Percentiles rank a stretch among this genome's conserved stretches.
phyloP scores from a whole-genome alignment of 2,888 invertebrate species.

The Thysanoteuthis rhombus region DNA sequence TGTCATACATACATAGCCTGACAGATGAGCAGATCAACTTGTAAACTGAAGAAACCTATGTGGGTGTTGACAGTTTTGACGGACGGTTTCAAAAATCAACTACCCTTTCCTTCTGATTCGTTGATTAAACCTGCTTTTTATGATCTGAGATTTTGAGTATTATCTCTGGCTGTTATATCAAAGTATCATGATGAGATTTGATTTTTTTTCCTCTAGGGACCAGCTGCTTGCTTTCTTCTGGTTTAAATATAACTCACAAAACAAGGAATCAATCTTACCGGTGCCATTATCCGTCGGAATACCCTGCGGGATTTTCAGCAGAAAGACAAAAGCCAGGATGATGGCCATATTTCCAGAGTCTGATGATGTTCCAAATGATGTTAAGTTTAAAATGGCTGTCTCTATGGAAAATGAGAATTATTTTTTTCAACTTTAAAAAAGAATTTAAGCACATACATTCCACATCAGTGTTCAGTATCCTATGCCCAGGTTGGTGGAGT shows the following conservation, averaged over 20 bases:
- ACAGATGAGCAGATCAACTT: too few species aligned
- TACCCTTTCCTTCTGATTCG: too few species aligned
- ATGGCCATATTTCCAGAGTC: neutral
- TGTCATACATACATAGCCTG: too few species aligned
- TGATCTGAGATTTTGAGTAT: too few species aligned
- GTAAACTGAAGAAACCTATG: too few species aligned
- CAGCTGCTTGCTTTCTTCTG: neutral
- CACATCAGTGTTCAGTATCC: neutral
- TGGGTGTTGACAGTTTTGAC: too few species aligned
- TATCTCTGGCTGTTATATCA: too few species aligned
- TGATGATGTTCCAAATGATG: neutral
- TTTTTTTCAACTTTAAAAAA: neutral
- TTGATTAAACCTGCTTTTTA: too few species aligned
- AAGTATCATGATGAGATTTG: too few species aligned
- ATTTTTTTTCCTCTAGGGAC: too few species aligned
- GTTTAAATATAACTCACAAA: neutral
- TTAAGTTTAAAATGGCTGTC: neutral
- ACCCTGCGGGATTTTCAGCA: neutral
- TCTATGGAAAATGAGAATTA: too few species aligned
- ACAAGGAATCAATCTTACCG: neutral
- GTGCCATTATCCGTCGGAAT: neutral
- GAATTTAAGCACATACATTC: neutral
- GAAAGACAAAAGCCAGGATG: neutral
- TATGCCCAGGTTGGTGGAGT: neutral
- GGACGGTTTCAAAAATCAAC: too few species aligned